Conservation (phyloP, 1,140 invertebrate species). For the Telenomus remus region DNA sequence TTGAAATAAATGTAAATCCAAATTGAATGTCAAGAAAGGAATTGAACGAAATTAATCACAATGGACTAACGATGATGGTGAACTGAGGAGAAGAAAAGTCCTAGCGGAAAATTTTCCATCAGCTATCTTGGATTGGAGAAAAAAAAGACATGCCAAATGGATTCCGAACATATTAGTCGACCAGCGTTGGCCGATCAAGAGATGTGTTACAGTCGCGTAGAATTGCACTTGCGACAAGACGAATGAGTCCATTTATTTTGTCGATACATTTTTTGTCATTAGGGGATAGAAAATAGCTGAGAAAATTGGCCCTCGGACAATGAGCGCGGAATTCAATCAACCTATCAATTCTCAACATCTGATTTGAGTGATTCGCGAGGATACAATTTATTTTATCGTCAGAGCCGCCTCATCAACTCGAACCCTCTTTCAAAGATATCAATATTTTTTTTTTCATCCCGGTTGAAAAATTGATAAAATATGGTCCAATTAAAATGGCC, state of each 20-base stretch:
- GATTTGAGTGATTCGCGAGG: too few species aligned
- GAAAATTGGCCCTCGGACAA: slow-evolving; percentile 9
- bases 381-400: too few species aligned
- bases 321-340: too few species aligned
- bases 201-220: slow-evolving; percentile 25
- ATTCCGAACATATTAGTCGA: slow-evolving; percentile 27
- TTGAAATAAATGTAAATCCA: too few species aligned
- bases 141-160: slow-evolving; percentile 29
- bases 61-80: background rate
- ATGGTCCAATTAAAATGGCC: slow-evolving; percentile 7
- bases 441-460: background rate
- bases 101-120: slow-evolving; percentile 16
- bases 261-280: slow-evolving; percentile 18
- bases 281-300: slow-evolving; percentile 11
- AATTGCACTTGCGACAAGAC: slow-evolving; percentile 26
- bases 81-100: slow-evolving; percentile 10
- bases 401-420: too few species aligned
- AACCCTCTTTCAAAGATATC: background rate
- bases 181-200: slow-evolving; percentile 17
- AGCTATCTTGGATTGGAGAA: slow-evolving; percentile 7
- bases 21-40: too few species aligned
- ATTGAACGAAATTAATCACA: too few species aligned
- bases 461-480: slow-evolving; percentile 1
- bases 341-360: too few species aligned
- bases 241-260: slow-evolving; percentile 27